Evolutionary conservation across 2,113 vertebrate genomes (phyloP).

Genomic region (Odontophorus gujanensis): DNA sequence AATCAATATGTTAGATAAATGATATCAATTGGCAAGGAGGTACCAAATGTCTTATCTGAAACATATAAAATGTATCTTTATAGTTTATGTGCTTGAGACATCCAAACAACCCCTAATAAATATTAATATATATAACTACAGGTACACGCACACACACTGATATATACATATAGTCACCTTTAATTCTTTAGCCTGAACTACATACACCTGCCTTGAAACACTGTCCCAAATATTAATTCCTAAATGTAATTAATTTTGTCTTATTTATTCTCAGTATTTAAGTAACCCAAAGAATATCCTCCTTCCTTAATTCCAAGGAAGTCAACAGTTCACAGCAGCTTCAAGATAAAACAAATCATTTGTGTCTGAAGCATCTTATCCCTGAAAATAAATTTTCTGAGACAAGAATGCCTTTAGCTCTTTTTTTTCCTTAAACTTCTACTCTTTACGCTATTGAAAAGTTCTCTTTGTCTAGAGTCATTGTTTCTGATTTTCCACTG

Average conservation of each 20-base stretch:
- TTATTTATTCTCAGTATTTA: background rate
- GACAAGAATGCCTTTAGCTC: background rate
- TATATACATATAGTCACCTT: accelerated
- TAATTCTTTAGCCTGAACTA: background rate
- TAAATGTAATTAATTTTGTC: background rate
- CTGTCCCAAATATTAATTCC: background rate
- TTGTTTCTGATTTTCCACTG: background rate
- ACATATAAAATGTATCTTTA: background rate
- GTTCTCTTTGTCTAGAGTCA: background rate
- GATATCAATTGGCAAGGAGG: background rate
- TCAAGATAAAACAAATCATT: background rate
- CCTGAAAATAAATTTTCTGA: background rate
- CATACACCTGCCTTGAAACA: background rate
- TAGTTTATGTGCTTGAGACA: background rate
- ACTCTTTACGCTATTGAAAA: accelerated
- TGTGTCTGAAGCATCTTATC: background rate
- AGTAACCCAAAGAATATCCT: background rate
- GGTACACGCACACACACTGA: accelerated
- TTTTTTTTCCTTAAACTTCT: background rate
- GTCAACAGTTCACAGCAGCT: background rate
- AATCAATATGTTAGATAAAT: background rate
- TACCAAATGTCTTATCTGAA: background rate
- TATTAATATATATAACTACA: background rate
- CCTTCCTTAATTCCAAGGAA: background rate
- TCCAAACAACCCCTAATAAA: background rate